Percentiles rank a stretch among this genome's conserved stretches.
Conservation (phyloP, 2,888 invertebrate species). For the Antitype chi region DNA sequence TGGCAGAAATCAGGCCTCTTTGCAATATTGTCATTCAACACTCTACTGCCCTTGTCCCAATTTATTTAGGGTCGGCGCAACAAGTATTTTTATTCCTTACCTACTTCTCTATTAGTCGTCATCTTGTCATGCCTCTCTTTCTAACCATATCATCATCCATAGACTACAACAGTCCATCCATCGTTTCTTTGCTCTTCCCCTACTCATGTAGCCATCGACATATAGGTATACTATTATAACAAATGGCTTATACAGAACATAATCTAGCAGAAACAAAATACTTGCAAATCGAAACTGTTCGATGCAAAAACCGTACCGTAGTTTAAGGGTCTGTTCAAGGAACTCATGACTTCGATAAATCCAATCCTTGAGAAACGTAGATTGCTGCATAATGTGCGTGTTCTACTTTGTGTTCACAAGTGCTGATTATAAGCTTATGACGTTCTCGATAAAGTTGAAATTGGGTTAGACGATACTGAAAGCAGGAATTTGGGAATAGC, state of each 20-base stretch:
- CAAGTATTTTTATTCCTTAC: no score
- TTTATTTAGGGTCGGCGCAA: no score
- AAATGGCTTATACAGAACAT: background rate
- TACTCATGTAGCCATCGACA: no score
- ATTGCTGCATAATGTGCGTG: background rate
- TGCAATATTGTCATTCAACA: no score
- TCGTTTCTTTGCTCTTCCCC: no score
- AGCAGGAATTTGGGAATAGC: background rate
- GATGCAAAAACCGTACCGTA: background rate
- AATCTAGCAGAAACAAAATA: background rate
- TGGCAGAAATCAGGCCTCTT: background rate
- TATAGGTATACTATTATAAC: background rate
- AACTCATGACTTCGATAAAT: background rate
- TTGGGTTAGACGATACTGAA: background rate
- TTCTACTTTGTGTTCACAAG: background rate
- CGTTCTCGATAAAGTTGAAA: background rate
- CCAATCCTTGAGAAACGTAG: background rate
- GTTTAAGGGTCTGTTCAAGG: background rate
- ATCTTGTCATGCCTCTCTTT: no score
- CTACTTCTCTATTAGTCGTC: no score
- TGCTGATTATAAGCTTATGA: background rate
- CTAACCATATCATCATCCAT: no score
- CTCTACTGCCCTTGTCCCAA: no score
- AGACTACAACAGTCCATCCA: no score
- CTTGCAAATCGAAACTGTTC: background rate